Conservation (phyloP, 2,113 vertebrate species). For the Laticauda colubrina region DNA sequence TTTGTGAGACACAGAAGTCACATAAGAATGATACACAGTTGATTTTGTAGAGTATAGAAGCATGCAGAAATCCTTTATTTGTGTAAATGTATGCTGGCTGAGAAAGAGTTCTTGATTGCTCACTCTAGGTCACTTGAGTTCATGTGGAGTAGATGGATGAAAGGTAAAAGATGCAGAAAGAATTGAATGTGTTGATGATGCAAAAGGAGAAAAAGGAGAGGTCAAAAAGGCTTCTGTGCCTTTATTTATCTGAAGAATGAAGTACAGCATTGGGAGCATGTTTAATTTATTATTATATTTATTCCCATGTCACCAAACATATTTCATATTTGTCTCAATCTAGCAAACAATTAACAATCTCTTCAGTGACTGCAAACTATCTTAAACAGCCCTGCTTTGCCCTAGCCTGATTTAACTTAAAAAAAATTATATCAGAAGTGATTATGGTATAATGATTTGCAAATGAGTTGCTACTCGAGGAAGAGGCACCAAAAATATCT, state of each 20-base stretch:
- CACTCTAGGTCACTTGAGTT: background rate
- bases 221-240: background rate
- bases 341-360: background rate
- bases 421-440: background rate
- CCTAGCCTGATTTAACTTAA: background rate
- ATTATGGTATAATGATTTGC: background rate
- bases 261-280: background rate
- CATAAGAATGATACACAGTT: background rate
- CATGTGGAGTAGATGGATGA: background rate
- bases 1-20: background rate
- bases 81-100: background rate
- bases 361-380: background rate
- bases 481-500: background rate
- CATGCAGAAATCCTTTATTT: background rate
- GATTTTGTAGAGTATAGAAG: background rate
- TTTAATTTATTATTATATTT: background rate
- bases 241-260: background rate
- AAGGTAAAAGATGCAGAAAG: background rate
- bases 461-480: background rate
- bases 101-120: background rate
- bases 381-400: background rate
- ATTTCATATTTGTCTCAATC: background rate
- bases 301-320: background rate
- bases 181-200: background rate
- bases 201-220: background rate